Base-by-base conservation (phyloP, 2,888 invertebrate species). In the Laspeyria flexula region DNA sequence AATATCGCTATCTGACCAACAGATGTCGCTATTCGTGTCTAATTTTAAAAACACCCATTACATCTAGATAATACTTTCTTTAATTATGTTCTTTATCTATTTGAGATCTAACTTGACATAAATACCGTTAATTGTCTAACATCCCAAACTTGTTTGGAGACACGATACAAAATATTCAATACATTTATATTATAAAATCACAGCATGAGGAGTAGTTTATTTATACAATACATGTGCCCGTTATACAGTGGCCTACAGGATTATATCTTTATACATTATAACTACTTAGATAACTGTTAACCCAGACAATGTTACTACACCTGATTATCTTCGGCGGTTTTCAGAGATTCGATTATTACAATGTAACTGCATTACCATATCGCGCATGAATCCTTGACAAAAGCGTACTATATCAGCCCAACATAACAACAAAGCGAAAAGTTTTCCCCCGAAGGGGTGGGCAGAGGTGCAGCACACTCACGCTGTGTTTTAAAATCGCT, bases 101-200 rank as follows among this genome's bases (percentile, higher is more conserved):
- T 35, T 57, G 65, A 65, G 67, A 66, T 65, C 67, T 42, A 65
- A 45, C 38, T 45, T 35, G 29, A 47, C 41, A 43, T 29, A 35
- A 42, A 48, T 30, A 27, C 41, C 29, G 47, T 21, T 34, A 37
- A 41, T 29, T 35, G 3, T 55, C 38, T 33, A 47, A 30, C 18
- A 25, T 41, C 27, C 34, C 27, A 39, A 40, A 30, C 33, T 25
- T 39, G 12, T 56, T 56, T 34, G 41, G 62, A 46, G 48, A 34
- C 39, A 12, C n/a, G 48, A 60, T 64, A 71, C 65, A 73, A 69
- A 75, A 68, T 65, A 72, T 68, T 65, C 46, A 65, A 60, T 60
- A 71, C 64, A 51, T 52, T 55, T 52, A 44, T 66, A 67, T 43
- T 60, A 60, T 54, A 49, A 61, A 71, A 76, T 76, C 76, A 76